Evolutionary conservation across 1,140 invertebrate species (phyloP), one percentile per base, ranked within the genome.

Genomic region (Pachyrhynchus sulphureomaculatus): DNA sequence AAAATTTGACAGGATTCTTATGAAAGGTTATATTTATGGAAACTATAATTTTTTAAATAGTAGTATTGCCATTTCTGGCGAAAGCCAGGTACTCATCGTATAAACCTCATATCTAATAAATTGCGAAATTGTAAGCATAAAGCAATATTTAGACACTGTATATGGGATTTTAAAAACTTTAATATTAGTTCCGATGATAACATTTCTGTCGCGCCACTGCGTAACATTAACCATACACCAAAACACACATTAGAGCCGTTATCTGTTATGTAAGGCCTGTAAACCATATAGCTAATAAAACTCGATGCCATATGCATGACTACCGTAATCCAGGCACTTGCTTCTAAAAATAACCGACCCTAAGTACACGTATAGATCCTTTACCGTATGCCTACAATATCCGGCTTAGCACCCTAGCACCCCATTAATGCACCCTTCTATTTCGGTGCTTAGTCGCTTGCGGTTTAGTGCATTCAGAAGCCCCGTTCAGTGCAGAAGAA

Each of bases 321-420:
- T 12, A 4, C 6, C 13, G 45, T 29, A 48, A 52, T 52, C 48
- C 48, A 52, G 32, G 8, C 33, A 52, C 23, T 52, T 52, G 48
- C 41, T 34, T 52, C 48, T 52, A 52, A 52, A 52, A 52, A 52
- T 52, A 26, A 52, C 23, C 48, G 10, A 45, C 18, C 48, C 48
- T 13, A 20, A 32, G 29, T 52, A 32, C 48, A 36, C 41, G 15
- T 18, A 23, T 44, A 44, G 20, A 21, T 44, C 18, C 15, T 36
- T 13, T 33, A 21, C 4, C 32, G 13, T 33, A 17, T 23, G 17
- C 21, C 15, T 37, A 37, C 47, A 32, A 49, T 36, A 52, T 52
- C 48, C 48, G 48, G 48, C 48, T 52, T 52, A 52, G 48, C 48
- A 33, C 48, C 48, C 48, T 52, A 52, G 48, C 48, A 33, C 48